These are phyloP conservation scores for Melopsittacus undulatus DNA, from an alignment of 2,797 vertebrate genomes.

Conservation along the genomic window DNA sequence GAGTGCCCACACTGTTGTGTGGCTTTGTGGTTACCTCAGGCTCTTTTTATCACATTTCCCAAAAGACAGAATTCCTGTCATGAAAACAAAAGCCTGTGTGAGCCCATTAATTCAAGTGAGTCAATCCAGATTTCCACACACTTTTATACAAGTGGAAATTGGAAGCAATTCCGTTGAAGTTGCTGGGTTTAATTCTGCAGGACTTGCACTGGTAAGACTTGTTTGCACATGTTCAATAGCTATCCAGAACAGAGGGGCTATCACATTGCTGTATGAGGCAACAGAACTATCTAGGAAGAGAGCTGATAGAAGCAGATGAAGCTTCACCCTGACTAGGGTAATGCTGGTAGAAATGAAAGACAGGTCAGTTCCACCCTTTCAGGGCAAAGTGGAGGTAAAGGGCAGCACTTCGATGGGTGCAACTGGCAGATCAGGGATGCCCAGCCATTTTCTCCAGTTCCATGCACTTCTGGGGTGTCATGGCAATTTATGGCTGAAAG, in stretches of 20 bases:
- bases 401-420: neutral
- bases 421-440: neutral
- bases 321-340: neutral
- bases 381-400: neutral
- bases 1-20: fast-evolving
- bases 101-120: neutral
- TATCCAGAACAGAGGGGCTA: neutral
- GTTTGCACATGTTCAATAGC: fast-evolving
- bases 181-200: neutral
- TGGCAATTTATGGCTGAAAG: neutral
- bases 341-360: neutral
- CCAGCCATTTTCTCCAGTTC: neutral
- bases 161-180: neutral
- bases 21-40: neutral
- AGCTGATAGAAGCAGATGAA: neutral
- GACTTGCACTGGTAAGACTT: neutral
- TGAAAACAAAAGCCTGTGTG: neutral
- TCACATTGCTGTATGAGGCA: neutral
- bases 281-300: neutral
- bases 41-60: neutral
- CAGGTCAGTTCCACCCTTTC: fast-evolving
- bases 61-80: neutral
- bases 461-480: neutral
- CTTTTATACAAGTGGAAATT: neutral
- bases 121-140: neutral